Conservation (phyloP, 2,113 vertebrate genomes). For the Lates calcarifer region DNA sequence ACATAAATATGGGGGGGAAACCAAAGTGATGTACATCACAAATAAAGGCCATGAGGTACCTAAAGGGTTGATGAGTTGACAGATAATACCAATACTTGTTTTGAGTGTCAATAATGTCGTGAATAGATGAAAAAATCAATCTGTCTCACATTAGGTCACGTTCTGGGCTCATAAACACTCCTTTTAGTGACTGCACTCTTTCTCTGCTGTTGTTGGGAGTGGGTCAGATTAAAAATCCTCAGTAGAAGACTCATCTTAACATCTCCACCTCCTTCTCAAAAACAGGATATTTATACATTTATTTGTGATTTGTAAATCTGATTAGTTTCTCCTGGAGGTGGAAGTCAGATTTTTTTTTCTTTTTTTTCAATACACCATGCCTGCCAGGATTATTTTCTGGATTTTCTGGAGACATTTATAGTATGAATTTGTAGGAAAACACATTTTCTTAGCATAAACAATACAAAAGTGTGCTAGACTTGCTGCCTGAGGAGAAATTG, state of each 20-base stretch:
- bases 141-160: too few species aligned
- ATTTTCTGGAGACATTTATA: neutral
- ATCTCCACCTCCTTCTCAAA: neutral
- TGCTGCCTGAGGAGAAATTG: neutral
- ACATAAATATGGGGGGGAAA: neutral
- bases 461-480: neutral
- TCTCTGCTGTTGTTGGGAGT: neutral
- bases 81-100: neutral
- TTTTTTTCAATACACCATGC: too few species aligned
- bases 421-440: neutral
- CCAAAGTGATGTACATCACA: neutral
- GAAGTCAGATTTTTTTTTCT: too few species aligned
- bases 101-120: neutral
- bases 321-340: neutral
- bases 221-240: neutral
- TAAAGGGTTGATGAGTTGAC: neutral
- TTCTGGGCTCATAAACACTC: neutral
- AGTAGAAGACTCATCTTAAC: neutral
- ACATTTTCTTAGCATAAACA: neutral
- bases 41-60: neutral
- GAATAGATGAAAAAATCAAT: neutral
- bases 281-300: neutral
- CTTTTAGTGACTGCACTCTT: neutral
- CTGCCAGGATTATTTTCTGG: neutral
- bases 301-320: neutral